Evolutionary conservation across 2,888 invertebrate genomes (phyloP), one percentile per base, ranked within the genome.

Genomic region (Caenorhabditis uteleia): DNA sequence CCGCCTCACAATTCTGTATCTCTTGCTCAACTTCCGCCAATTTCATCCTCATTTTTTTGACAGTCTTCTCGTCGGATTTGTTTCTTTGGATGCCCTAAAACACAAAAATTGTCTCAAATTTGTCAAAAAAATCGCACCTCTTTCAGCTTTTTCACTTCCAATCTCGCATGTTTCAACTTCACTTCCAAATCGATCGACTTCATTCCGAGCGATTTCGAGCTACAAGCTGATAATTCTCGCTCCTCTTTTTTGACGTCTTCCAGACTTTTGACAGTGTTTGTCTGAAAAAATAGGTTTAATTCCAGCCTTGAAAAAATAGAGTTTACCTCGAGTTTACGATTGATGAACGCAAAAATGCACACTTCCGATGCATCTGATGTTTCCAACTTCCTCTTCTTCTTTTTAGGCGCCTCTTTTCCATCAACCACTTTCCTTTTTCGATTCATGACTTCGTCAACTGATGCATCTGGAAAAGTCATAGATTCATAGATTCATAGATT

Each of bases 331-430:
- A 65, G 39, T 53, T 64, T 67, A 20, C 59, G 33, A 27, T 66
- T 71, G 54, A 68, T 68, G 31, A 71, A 71, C 1, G 62, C 50
- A 40, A 71, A 71, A 34, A 71, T 70, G 29, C 61, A 58, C 18
- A 12, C 40, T 43, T 68, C 64, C 2, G 36, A 51, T 1, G 49
- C 51, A 16, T 56, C 43, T 1, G 14, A 12, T 16, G 27, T 39
- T 20, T 50, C 34, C 16, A 43, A 4, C 21, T 44, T 51, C 25
- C 47, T 59, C 12, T 56, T 48, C 34, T 53, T 58, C 18, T 23
- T 20, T n/a, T 47, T 46, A 16, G 2, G 23, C 12, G 36, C 23
- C 2, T 10, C 23, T 38, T 59, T 57, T 36, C 60, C 57, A n/a
- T 60, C 64, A 14, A 61, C 46, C 6, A 48, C 34, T 48, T 49